Evolutionary conservation across 1,140 invertebrate species (phyloP).

Genomic region (Oryzaephilus surinamensis): DNA sequence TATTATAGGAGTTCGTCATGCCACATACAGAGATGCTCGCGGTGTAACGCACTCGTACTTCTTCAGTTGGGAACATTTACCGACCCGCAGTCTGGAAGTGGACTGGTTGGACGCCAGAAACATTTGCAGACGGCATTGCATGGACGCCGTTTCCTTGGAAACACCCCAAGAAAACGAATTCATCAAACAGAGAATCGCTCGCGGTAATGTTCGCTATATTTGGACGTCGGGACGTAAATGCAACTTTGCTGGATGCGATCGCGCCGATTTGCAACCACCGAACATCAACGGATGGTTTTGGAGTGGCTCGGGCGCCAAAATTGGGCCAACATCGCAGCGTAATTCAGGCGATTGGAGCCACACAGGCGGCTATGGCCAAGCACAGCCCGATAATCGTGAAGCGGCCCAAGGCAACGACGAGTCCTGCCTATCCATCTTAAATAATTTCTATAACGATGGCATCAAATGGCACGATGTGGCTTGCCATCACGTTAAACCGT

Average conservation of each 20-base stretch:
- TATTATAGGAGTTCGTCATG: conserved; percentile 68
- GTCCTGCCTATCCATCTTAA: conserved; percentile 78
- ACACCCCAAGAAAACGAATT: conserved; percentile 86
- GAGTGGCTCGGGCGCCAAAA: conserved; percentile 82
- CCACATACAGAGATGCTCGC: conserved; percentile 72
- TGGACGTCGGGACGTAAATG: conserved; percentile 89
- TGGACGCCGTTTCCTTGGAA: conserved; percentile 85
- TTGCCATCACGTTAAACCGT: conserved; percentile 83
- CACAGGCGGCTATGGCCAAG: conserved; percentile 73
- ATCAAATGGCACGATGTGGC: conserved; percentile 89
- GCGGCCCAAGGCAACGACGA: conserved; percentile 83
- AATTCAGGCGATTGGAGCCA: conserved; percentile 81
- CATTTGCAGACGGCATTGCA: conserved; percentile 84
- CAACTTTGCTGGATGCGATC: conserved; percentile 83
- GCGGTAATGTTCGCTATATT: conserved; percentile 64
- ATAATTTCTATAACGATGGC: conserved; percentile 89
- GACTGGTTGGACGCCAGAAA: conserved; percentile 86
- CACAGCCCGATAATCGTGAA: conserved; percentile 83
- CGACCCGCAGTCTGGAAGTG: conserved; percentile 74
- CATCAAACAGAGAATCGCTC: conserved; percentile 70
- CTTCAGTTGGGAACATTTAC: conserved; percentile 86
- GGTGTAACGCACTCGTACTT: conserved; percentile 83
- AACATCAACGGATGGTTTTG: conserved; percentile 91
- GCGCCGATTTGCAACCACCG: conserved; percentile 74
- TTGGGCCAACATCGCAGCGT: conserved; percentile 74